These are phyloP conservation scores for Gadopsis bispinosus DNA, from an alignment of 2,797 vertebrate genomes.

Conservation along the genomic window DNA sequence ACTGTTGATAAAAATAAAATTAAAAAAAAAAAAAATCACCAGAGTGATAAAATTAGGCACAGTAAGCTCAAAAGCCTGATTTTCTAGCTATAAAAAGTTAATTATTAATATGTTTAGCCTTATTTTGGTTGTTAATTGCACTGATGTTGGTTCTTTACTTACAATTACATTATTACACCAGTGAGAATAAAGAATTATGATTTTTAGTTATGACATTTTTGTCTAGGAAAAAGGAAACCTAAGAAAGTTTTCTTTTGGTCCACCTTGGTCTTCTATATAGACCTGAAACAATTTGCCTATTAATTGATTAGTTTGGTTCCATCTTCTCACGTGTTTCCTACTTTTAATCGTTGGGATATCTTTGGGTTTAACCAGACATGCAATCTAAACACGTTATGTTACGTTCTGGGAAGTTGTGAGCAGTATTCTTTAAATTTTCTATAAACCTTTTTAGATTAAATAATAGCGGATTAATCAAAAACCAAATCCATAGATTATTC, in stretches of 20 bases:
- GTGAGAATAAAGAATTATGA: not conserved
- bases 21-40: not conserved
- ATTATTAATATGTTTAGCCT: no score
- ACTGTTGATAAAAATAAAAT: conserved; percentile 26
- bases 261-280: no score
- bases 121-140: not conserved
- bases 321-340: no score
- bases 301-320: no score
- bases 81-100: not conserved
- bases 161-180: not conserved
- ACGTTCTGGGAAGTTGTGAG: not conserved
- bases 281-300: no score
- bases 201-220: not conserved
- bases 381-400: not conserved
- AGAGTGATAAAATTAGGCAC: not conserved
- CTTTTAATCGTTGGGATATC: not conserved
- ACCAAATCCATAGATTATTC: not conserved
- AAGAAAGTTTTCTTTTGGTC: no score
- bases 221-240: no score
- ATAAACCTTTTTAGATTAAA: not conserved
- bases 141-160: not conserved
- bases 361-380: not conserved
- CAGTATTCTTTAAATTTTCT: not conserved
- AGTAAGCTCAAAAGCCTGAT: not conserved
- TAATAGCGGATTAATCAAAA: not conserved